Evolutionary conservation across 2,797 vertebrate species (phyloP).

Genomic region (Sparus aurata): DNA sequence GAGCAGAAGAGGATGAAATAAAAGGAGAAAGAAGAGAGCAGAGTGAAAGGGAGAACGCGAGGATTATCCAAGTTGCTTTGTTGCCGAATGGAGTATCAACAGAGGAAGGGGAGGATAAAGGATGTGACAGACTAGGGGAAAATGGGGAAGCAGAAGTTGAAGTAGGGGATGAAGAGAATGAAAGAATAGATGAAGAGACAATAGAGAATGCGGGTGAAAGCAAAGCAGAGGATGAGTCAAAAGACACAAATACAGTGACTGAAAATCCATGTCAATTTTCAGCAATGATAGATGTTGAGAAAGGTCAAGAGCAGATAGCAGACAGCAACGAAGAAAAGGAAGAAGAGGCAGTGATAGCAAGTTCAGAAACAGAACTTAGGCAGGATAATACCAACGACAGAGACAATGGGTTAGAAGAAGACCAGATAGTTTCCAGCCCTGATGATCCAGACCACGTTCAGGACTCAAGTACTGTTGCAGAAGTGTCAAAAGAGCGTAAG

Average conservation of each 20-base stretch:
- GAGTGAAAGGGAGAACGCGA: slow-evolving; percentile 28
- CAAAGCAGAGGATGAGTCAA: background rate
- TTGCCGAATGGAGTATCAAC: slow-evolving; percentile 33
- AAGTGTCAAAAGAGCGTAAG: background rate
- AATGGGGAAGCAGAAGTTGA: background rate
- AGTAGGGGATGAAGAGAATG: slow-evolving; percentile 10
- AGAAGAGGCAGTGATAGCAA: background rate
- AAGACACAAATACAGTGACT: background rate
- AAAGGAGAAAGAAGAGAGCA: slow-evolving; percentile 23
- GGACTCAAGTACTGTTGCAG: background rate
- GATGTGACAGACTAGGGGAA: background rate
- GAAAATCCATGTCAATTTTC: background rate
- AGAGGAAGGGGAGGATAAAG: slow-evolving; percentile 25
- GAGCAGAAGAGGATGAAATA: background rate
- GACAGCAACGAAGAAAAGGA: slow-evolving; percentile 11
- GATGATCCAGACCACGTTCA: slow-evolving; percentile 6
- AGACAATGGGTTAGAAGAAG: background rate
- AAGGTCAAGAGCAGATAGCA: background rate
- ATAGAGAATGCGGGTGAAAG: slow-evolving; percentile 9
- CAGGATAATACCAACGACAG: background rate
- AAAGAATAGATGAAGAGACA: slow-evolving; percentile 5
- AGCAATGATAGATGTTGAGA: background rate
- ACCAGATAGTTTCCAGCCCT: background rate
- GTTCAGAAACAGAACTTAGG: background rate
- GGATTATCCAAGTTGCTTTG: slow-evolving; percentile 10